phyloP scores from a whole-genome alignment of 2,888 invertebrate genomes.

The Patella pellucida region DNA sequence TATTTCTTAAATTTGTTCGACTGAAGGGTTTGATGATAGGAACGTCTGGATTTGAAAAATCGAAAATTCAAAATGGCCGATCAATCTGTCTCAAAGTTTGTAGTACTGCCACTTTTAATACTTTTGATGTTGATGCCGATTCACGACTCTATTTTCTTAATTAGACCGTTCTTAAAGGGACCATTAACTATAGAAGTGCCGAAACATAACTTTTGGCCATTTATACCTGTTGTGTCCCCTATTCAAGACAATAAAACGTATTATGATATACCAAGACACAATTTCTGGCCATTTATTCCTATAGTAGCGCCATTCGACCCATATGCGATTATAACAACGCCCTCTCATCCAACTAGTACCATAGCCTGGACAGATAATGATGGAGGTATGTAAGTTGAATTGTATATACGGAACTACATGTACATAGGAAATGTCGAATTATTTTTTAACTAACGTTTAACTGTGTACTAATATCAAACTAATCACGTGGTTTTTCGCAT shows the following conservation, averaged over 20 bases:
- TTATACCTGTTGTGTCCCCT: conserved; percentile 21
- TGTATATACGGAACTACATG: no score
- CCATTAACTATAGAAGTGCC: conserved; percentile 25
- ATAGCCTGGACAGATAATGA: conserved; percentile 4
- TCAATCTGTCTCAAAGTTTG: neutral
- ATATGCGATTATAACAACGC: conserved; percentile 12
- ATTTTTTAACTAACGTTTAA: no score
- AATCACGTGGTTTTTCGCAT: no score
- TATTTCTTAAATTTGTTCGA: no score
- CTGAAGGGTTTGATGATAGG: no score
- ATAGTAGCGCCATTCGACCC: conserved; percentile 14
- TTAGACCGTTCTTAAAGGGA: conserved; percentile 30
- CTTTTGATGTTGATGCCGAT: neutral
- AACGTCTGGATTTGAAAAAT: no score
- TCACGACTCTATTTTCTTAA: conserved; percentile 16
- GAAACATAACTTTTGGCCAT: conserved; percentile 36
- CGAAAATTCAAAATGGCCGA: no score
- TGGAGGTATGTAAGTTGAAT: conserved; percentile 13
- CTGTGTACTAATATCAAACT: no score
- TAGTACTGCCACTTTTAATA: neutral
- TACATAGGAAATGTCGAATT: no score
- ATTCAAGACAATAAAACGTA: conserved; percentile 24
- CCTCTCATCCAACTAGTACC: neutral
- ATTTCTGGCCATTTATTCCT: conserved; percentile 41
- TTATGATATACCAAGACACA: conserved; percentile 32